Base-by-base conservation (phyloP, 2,888 invertebrate species). In the Lordiphosa fenestrarum region DNA sequence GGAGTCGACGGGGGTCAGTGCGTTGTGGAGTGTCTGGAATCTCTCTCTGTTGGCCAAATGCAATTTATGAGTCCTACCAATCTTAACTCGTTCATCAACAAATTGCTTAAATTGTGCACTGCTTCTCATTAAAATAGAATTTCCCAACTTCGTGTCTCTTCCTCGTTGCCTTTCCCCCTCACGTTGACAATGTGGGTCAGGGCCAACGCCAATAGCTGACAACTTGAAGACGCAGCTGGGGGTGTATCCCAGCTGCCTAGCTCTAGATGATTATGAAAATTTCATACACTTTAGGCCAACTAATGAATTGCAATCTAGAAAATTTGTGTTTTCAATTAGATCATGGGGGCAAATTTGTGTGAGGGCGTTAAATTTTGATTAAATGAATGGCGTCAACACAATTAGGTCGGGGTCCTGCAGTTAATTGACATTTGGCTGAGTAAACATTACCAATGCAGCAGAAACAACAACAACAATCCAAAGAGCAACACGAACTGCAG, bases 101-200 rank as follows among this genome's bases (percentile, higher is more conserved):
- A 37, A 49, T 42, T 23, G 21, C 42, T 10, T 60, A 69, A 69
- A 66, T 66, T 55, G 52, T 59, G 53, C 66, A 60, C 59, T 65
- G 73, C 77, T 75, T 80, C 81, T 83, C 70, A 80, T 80, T 80
- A 78, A 78, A 78, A 78, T 62, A 50, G 54, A 80, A 68, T 83
- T 70, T 65, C 66, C 59, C 73, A 68, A 64, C 76, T 70, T 59
- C 67, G 50, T 55, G 6, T 6, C 21, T 6, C 15, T 6, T 19
- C 19, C 19, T 19, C 15, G 15, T 15, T 15, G 15, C 15, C 19
- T 19, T 3, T 19, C 19, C n/a, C 15, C 10, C n/a, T 7, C 4
- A 10, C 4, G 13, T 25, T 44, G 39, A 15, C 23, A 62, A 75
- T 66, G 64, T 83, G 73, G 83, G 77, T 78, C 77, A 78, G 57